A percentile compares a stretch with the other conserved stretches of the same genome.
These are phyloP conservation scores for Lucilia sericata DNA, from an alignment of 1,140 invertebrate genomes.

Conservation along the genomic window DNA sequence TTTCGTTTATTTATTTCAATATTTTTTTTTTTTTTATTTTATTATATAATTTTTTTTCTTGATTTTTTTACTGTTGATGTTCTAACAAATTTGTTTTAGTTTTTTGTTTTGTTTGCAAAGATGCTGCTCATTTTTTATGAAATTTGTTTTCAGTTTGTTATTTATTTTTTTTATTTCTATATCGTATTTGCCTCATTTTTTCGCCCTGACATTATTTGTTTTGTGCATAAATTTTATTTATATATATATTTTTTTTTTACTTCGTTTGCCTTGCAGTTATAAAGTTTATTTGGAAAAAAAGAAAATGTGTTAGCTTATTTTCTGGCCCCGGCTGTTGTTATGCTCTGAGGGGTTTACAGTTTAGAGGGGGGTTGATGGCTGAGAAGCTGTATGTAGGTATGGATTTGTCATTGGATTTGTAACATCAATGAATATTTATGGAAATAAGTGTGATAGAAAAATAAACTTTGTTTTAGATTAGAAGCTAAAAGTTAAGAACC, in stretches of 20 bases:
- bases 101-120: constrained; percentile 24
- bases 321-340: no score
- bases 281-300: background rate
- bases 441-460: no score
- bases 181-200: background rate
- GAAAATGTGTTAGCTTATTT: no score
- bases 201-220: constrained; percentile 35
- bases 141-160: constrained; percentile 16
- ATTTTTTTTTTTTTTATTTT: background rate
- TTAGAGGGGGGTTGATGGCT: background rate
- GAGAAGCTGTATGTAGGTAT: background rate
- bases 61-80: background rate
- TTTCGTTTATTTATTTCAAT: constrained; percentile 39
- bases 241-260: background rate
- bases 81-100: background rate
- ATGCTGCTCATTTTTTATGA: background rate
- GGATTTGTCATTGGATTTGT: background rate
- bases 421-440: constrained; percentile 17
- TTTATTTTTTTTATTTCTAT: background rate
- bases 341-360: no score
- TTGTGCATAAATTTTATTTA: constrained; percentile 38
- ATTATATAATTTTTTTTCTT: background rate
- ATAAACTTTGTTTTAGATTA: no score
- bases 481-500: no score
- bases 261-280: constrained; percentile 29